Base-by-base conservation (phyloP, 2,888 invertebrate genomes). In the Ceratothoa steindachneri region DNA sequence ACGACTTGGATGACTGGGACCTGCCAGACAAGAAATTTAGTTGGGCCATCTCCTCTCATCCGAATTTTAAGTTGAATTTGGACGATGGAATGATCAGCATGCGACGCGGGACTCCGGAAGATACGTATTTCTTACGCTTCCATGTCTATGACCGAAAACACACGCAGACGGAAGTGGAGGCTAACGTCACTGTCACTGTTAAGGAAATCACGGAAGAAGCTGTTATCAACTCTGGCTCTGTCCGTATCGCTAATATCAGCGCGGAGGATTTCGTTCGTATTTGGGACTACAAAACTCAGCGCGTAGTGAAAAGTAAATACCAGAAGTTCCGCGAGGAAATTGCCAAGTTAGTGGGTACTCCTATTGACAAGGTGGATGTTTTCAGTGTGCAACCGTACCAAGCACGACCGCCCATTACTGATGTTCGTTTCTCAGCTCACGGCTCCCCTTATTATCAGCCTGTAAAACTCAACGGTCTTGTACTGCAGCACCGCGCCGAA, bases 1-100 rank as follows among this genome's bases (percentile, higher is more conserved):
- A 95, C 83, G 99, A 99, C 86, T 87, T 93, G 80, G 99, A 99
- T 85, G 99, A 99, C 84, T 99, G 98, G 98, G 99, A 99, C 86
- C 86, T 97, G 80, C 93, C 93, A 0, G 97, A 98, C 84, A 99
- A 99, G 85, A 95, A 93, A 82, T 99, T 97, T 87, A 94, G 93
- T 83, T 96, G 95, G 94, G 94, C 94, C 83, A 89, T 53, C 29
- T 75, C 71, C 19, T 30, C 67, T 9, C 93, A 95, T 87, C 90
- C 92, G 0, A 89, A 90, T 81, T 96, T 96, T 84, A 92, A 91
- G 77, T 86, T 97, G 30, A 92, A 96, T 83, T 91, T 93, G 84
- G 93, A 94, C 83, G 92, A 93, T 0, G 97, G 97, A 22, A 93
- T 95, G 92, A 92, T 99, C 81, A 93, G 92, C 78, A 97, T 98